A percentile compares a stretch with the other conserved stretches of the same genome.
Conservation (phyloP, 2,113 vertebrate species). For the Sterrhoptilus dennistouni region DNA sequence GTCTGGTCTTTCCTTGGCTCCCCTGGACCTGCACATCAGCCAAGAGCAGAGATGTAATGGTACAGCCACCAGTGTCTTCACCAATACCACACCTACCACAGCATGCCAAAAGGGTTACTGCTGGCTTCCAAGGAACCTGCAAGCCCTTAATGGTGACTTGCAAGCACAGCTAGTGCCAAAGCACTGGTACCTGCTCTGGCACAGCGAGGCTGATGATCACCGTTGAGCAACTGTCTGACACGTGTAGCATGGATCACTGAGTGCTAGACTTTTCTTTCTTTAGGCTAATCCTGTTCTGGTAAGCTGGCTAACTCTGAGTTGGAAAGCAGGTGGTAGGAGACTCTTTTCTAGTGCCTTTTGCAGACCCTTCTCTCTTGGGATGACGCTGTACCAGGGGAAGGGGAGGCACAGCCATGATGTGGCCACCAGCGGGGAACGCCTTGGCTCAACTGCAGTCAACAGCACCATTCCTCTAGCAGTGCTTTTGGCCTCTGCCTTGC, state of each 20-base stretch:
- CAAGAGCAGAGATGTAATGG: background rate
- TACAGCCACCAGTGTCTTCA: background rate
- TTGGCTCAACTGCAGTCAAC: fast-evolving
- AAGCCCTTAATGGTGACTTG: background rate
- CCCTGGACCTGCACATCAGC: background rate
- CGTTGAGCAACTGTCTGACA: background rate
- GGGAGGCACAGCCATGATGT: fast-evolving
- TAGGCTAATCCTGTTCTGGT: background rate
- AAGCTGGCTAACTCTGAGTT: background rate
- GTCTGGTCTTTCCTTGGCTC: background rate
- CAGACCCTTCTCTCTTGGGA: background rate
- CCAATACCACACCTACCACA: background rate
- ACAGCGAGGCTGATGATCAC: fast-evolving
- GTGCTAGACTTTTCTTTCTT: background rate
- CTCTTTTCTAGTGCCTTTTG: background rate
- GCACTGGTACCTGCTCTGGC: background rate
- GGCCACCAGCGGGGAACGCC: fast-evolving
- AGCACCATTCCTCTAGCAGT: fast-evolving
- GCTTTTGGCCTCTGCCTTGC: background rate
- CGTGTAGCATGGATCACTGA: background rate
- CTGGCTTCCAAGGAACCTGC: background rate
- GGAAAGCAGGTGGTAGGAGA: background rate
- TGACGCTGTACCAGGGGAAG: fast-evolving
- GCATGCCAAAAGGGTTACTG: background rate
- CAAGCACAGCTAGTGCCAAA: background rate